These are phyloP conservation scores for Sinelater perroti DNA, from an alignment of 2,888 invertebrate genomes.

Conservation along the genomic window DNA sequence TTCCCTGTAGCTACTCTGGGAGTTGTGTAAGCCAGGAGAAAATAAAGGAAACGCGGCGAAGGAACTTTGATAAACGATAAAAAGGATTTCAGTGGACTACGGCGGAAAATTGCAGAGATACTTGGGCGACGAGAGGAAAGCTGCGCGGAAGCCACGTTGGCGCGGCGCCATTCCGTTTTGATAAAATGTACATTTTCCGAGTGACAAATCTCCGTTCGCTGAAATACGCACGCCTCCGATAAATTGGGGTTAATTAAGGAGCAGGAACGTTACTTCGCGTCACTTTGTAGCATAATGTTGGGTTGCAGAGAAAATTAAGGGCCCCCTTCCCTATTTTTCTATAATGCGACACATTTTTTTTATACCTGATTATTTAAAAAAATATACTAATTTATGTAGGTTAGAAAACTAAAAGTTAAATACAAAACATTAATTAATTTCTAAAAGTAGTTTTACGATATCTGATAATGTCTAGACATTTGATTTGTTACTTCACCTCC, in stretches of 20 bases:
- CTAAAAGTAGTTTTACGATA: too few species aligned
- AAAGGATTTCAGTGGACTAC: slow-evolving; percentile 35
- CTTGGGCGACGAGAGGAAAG: slow-evolving; percentile 19
- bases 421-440: too few species aligned
- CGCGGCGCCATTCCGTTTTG: slow-evolving; percentile 19
- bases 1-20: slow-evolving; percentile 32
- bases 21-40: slow-evolving; percentile 28
- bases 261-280: too few species aligned
- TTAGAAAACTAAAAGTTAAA: too few species aligned
- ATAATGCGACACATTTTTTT: too few species aligned
- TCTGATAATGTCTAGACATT: too few species aligned
- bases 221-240: slow-evolving; percentile 1
- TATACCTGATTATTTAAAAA: too few species aligned
- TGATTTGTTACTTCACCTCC: too few species aligned
- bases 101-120: slow-evolving; percentile 36
- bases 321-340: too few species aligned
- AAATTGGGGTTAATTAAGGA: neutral
- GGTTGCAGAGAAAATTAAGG: too few species aligned
- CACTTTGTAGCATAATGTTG: too few species aligned
- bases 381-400: too few species aligned
- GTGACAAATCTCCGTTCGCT: neutral
- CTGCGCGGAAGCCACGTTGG: slow-evolving; percentile 20
- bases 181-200: slow-evolving; percentile 23
- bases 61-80: slow-evolving; percentile 36
- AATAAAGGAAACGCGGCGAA: slow-evolving; percentile 30